phyloP scores from a whole-genome alignment of 1,140 invertebrate species.

The Leptinotarsa undecemlineata region DNA sequence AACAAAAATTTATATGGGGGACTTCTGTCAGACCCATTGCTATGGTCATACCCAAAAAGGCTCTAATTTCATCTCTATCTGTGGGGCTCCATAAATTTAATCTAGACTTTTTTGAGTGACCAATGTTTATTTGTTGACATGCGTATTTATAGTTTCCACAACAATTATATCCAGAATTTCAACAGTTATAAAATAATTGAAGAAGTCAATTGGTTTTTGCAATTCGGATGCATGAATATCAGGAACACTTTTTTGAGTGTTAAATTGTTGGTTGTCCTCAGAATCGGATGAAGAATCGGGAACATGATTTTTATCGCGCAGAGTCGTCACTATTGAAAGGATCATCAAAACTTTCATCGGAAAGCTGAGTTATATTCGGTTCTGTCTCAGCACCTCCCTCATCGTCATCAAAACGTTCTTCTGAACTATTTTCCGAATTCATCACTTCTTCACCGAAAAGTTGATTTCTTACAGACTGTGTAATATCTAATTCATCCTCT shows the following conservation, averaged over 20 bases:
- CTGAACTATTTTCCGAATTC: no score
- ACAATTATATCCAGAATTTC: constrained; percentile 1
- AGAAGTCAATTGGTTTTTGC: background rate
- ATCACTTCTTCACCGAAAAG: no score
- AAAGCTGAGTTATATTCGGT: background rate
- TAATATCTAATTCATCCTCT: no score
- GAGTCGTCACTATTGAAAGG: background rate
- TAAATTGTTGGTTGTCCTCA: background rate
- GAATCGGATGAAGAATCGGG: background rate
- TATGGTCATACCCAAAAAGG: background rate
- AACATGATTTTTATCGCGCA: background rate
- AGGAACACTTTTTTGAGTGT: background rate
- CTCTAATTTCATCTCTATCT: background rate
- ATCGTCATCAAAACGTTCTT: no score
- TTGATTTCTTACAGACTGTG: no score
- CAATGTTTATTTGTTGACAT: background rate
- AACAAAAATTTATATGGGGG: background rate
- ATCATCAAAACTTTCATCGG: background rate
- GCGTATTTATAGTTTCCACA: constrained; percentile 14
- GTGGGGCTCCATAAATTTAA: background rate
- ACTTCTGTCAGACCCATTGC: background rate
- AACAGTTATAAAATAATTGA: constrained; percentile 20
- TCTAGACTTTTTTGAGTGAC: background rate
- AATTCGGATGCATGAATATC: background rate
- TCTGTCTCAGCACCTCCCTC: background rate